Base-by-base conservation (phyloP, 2,888 invertebrate species). In the Drosophila incognita region DNA sequence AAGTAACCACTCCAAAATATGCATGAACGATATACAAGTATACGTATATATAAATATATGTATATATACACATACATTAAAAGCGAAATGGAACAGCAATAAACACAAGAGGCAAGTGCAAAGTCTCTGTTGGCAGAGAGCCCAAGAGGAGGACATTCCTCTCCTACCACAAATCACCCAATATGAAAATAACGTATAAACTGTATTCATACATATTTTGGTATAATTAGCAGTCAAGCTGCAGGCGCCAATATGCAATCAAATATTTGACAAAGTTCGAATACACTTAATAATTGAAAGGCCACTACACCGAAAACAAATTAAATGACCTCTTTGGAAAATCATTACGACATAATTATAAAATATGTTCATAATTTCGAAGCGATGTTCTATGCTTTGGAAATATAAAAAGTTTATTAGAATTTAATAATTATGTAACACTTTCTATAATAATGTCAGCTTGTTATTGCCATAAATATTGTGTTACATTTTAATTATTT, bases 161-260 rank as follows among this genome's bases (percentile, higher is more conserved):
- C 49, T 40, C 46, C 18, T 40, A 53, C 38, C 60, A 54, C 54
- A 46, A 46, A 63, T 42, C 61, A 53, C 58, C 71, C 81, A 69
- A 79, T 67, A 75, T 70, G 83, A 68, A 68, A 73, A 69, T 69
- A 59, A 36, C 40, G 36, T 27, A 67, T 38, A 65, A 38, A 54
- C 42, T 65, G 42, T 29, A 31, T 38, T 2, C 59, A 52, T 48
- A 72, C 31, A 72, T 67, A 77, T 76, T 76, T 78, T 33, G 74
- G 56, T 73, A 84, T 85, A 84, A 89, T 89, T 84, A 85, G 85
- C 67, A 68, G 58, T 31, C 69, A 38, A 64, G 76, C 81, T 74
- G 49, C 40, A 72, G 74, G 67, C 74, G 63, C 49, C 71, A 69
- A 66, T 57, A 61, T 62, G 69, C 65, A 72, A 75, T 72, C 51